Percentiles rank a stretch among this genome's conserved stretches.
These are phyloP conservation scores for Sebastes goodei DNA, from an alignment of 2,797 vertebrate genomes.

Conservation along the genomic window DNA sequence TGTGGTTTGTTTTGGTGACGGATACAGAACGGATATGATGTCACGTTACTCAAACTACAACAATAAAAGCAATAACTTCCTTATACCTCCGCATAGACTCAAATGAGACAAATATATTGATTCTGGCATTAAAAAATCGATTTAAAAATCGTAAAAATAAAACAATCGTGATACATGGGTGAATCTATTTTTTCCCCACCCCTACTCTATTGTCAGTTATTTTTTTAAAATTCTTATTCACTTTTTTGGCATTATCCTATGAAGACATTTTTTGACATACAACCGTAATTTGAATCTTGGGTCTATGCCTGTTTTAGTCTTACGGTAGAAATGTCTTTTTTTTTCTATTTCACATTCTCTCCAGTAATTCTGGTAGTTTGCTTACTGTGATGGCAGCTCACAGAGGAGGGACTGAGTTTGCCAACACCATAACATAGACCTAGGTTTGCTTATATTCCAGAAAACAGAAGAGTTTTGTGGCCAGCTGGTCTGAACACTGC, in stretches of 20 bases:
- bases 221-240: not conserved
- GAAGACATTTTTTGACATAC: not conserved
- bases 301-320: not conserved
- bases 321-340: not conserved
- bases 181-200: too few relatives aligned
- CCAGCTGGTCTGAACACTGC: not conserved
- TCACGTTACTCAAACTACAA: too few relatives aligned
- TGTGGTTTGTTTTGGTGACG: too few relatives aligned
- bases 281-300: not conserved
- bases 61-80: too few relatives aligned
- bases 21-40: too few relatives aligned
- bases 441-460: conserved; percentile 34
- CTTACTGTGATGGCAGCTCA: not conserved
- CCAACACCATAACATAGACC: conserved; percentile 14
- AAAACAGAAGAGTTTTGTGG: conserved; percentile 2
- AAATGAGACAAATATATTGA: too few relatives aligned
- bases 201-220: not conserved
- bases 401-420: not conserved
- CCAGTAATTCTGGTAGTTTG: not conserved
- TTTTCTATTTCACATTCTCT: not conserved
- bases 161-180: too few relatives aligned
- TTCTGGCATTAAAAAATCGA: too few relatives aligned
- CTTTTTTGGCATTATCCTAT: not conserved
- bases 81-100: accelerated
- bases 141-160: accelerated